Evolutionary conservation across 1,140 invertebrate species (phyloP).

Genomic region (Cheumatopsyche charites): DNA sequence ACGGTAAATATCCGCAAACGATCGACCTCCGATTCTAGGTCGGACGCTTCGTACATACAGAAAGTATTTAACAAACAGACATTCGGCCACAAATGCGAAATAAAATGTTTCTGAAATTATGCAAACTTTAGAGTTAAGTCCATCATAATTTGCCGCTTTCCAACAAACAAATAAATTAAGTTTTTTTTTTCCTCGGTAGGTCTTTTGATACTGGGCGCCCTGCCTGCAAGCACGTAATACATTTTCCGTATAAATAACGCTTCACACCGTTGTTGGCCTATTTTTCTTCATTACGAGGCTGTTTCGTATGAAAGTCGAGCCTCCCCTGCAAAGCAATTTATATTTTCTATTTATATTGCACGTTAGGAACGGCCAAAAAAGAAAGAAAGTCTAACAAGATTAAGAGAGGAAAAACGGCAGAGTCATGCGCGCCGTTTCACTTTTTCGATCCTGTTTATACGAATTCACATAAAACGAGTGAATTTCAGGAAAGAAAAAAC

Average conservation of each 20-base stretch:
- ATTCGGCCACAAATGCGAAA: not conserved
- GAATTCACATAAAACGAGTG: too few relatives aligned
- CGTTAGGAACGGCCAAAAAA: not conserved
- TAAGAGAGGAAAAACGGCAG: constrained; percentile 28
- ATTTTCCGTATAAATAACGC: constrained; percentile 32
- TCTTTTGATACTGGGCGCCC: not conserved
- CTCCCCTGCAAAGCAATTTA: constrained; percentile 31
- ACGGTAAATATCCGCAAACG: not conserved
- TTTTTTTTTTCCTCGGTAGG: not conserved
- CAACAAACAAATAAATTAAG: constrained; percentile 22
- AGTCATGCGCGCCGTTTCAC: constrained; percentile 3
- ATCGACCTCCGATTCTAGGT: constrained; percentile 16
- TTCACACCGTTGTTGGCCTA: constrained; percentile 27
- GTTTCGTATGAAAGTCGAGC: constrained; percentile 35
- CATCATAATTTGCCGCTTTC: not conserved
- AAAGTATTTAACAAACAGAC: not conserved
- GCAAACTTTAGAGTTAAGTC: too few relatives aligned
- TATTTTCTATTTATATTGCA: constrained; percentile 34
- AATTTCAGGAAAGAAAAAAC: too few relatives aligned
- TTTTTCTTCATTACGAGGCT: constrained; percentile 34
- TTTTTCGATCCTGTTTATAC: too few relatives aligned
- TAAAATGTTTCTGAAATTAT: too few relatives aligned
- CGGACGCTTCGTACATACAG: not conserved
- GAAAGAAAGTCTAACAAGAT: constrained; percentile 17
- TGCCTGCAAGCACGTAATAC: constrained; percentile 28